Base-by-base conservation (phyloP, 2,113 vertebrate species). In the Heloderma charlesbogerti region DNA sequence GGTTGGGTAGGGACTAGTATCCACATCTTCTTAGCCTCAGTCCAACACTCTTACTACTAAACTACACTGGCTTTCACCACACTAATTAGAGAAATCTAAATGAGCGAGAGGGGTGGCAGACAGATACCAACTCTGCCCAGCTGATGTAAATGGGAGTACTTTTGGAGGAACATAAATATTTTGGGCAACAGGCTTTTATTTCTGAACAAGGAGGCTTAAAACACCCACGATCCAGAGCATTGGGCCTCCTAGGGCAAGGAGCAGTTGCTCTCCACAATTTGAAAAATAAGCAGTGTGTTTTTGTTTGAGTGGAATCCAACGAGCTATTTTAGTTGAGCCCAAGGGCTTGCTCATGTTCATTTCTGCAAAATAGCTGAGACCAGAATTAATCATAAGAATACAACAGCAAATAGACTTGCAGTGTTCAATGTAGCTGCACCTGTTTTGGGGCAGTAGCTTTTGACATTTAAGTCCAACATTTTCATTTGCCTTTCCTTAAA, bases 391-490 rank as follows among this genome's bases (percentile, higher is more conserved):
- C 8, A 1, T 45, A 67, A 31, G 45, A 80, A 7, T 15, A 12
- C 27, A 78, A 20, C 72, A 43, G 29, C 51, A 60, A 78, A 34
- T 16, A 13, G 0, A 31, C 3, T 37, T 18, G 34, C 9, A 2
- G 22, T 66, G 10, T 54, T 67, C 66, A n/a, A 4, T 86, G 43
- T 45, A 71, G 20, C 22, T 79, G 27, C 0, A 71, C 10, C 10
- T 3, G 83, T 91, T 93, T 92, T 27, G 78, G 83, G 27, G 66
- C 18, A 0, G 0, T 75, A 40, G 22, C 22, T 84, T 27, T 86
- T 48, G 45, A 86, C 71, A 67, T 22, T 0, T 3, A 54, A 78
- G 27, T 85, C 0, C 40, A 0, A 0, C 3, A 0, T 77, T 66
- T 88, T 80, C 13, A 69, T 82, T 88, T 90, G 37, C 31, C 3